Base-by-base conservation (phyloP, 2,888 invertebrate genomes). In the Ecliptopera silaceata region DNA sequence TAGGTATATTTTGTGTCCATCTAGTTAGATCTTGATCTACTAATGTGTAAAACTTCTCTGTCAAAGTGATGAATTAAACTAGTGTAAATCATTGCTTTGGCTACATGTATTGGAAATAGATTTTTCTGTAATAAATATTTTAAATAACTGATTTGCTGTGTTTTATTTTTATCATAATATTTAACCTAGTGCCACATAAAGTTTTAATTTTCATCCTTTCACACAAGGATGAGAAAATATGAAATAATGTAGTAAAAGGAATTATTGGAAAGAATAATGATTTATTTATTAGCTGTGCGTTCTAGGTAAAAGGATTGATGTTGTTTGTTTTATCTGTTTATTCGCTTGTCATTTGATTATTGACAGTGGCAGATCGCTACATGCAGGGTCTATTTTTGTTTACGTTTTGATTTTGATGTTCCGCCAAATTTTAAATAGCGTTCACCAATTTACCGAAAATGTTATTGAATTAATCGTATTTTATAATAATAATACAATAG, bases 401-500 rank as follows among this genome's bases (percentile, higher is more conserved):
- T 77, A 75, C 74, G 71, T 77, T 79, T 78, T 72, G 72, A 74
- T 74, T 75, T 17, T 4, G 75, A 65, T 71, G 72, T 72, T 86
- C 79, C 82, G 84, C 86, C 80, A 87, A 87, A 87, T 85, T 88
- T 85, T 64, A 82, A 86, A 82, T 80, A 75, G 63, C 66, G n/a
- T 69, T 61, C 50, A 52, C 8, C 34, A 51, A 48, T 55, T 55
- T 46, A 42, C 48, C 62, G 59, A 55, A 63, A 61, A 63, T 59
- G 49, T 54, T 56, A 39, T 51, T 53, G 38, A 64, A 68, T 55
- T 64, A 63, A 57, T 44, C 48, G 51, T 51, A 46, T 61, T 34
- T 32, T 56, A 13, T 34, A 13, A 18, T 29, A 10, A 29, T 29
- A 43, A 42, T 38, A 11, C 13, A 54, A 34, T 43, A 22, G 10